Base-by-base conservation (phyloP, 2,797 vertebrate species). In the Gymnothorax reevesii region DNA sequence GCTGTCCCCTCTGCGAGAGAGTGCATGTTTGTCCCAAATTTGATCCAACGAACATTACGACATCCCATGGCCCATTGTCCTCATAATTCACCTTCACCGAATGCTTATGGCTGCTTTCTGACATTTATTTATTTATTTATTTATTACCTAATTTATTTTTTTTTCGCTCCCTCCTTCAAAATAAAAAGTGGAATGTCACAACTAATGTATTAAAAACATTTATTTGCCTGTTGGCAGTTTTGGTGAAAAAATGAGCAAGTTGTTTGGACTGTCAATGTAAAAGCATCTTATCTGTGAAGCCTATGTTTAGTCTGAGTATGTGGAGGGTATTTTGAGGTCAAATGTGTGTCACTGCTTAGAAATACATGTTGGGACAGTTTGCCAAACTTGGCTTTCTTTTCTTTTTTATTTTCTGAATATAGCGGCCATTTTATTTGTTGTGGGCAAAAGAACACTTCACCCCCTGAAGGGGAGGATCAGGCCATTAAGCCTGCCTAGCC, bases 21-120 rank as follows among this genome's bases (percentile, higher is more conserved):
- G 15, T 59, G 64, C 86, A 83, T 86, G 79, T 83, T 71, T 71
- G 27, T 80, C 5, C n/a, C 55, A 86, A 83, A 83, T 27, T 27
- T 17, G 33, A 27, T 27, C 5, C 25, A 3, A n/a, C 52, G 52
- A 80, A 55, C 33, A 55, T 9, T 7, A 20, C 42, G n/a, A n/a
- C 49, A 80, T 80, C 77, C 7, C 77, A 80, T 52, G 7, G 77
- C 22, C 55, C 77, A 80, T 54, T n/a, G 52, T 83, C 62, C 49
- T 62, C 79, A 82, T 86, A 33, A 66, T 82, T 82, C 62, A 71
- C 10, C 25, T 7, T 4, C 66, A 27, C 62, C 85, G 57, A 54
- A 57, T 64, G 54, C 85, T 71, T 20, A 42, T 83, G 79, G 79
- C 80, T 64, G 59, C 83, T 84, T 62, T 77, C 3, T 84, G 20